Evolutionary conservation across 2,113 vertebrate genomes (phyloP).

Genomic region (Eretmochelys imbricata): DNA sequence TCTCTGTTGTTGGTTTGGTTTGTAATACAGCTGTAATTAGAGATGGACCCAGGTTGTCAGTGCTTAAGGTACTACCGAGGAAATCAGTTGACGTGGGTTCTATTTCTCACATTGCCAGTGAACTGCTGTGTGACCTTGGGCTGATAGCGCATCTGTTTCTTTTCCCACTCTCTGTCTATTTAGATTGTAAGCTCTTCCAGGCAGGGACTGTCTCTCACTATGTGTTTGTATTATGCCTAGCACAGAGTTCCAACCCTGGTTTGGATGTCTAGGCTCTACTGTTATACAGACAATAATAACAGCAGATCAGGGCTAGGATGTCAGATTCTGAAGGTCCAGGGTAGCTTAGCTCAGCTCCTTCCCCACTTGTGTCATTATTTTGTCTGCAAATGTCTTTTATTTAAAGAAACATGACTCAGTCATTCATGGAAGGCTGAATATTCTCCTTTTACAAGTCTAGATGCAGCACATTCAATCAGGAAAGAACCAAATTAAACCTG

Average conservation of each 20-base stretch:
- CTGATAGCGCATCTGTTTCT: background rate
- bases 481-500: constrained; percentile 65
- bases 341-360: background rate
- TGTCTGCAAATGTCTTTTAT: background rate
- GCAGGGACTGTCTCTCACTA: background rate
- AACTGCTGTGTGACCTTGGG: background rate
- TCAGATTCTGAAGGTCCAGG: background rate
- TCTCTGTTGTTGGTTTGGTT: background rate
- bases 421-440: constrained; percentile 42
- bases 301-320: background rate
- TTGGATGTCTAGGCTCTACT: background rate
- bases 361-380: background rate
- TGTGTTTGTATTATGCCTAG: background rate
- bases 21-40: background rate
- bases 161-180: background rate
- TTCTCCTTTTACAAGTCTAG: constrained; percentile 33
- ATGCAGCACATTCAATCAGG: constrained; percentile 24
- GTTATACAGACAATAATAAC: background rate
- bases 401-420: constrained; percentile 4
- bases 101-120: background rate
- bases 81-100: background rate
- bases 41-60: background rate
- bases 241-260: accelerated
- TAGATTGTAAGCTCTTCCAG: background rate
- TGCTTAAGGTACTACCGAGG: background rate